These are phyloP conservation scores for Philypnodon macrostomus DNA, from an alignment of 2,797 vertebrate genomes.

Conservation along the genomic window DNA sequence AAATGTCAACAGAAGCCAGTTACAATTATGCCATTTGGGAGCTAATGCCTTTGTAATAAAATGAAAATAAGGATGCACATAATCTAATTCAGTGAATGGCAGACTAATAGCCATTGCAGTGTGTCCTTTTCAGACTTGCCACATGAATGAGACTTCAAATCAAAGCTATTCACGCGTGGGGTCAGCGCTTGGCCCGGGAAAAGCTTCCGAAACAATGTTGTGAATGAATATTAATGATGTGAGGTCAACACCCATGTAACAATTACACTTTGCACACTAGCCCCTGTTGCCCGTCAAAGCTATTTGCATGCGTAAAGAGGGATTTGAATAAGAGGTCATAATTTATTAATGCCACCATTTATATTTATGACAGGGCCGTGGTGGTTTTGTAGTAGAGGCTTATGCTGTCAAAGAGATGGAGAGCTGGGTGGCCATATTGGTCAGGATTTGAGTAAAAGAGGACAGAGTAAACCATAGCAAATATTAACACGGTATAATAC, in stretches of 20 bases:
- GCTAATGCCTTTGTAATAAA: conserved; percentile 16
- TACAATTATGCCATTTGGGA: conserved; percentile 9
- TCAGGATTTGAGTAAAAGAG: neutral
- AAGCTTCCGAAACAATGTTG: conserved; percentile 52
- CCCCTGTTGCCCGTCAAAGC: conserved; percentile 46
- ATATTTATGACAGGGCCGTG: conserved; percentile 64
- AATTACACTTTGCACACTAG: conserved; percentile 57
- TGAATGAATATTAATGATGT: conserved; percentile 66
- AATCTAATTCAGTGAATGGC: conserved; percentile 22
- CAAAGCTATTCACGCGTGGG: conserved; percentile 42
- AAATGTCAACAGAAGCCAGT: conserved; percentile 21
- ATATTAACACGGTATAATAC: no score
- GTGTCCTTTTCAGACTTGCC: conserved; percentile 38
- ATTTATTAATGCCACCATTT: conserved; percentile 73
- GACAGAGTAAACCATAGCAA: neutral
- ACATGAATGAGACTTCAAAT: conserved; percentile 49
- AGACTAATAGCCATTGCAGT: conserved; percentile 1
- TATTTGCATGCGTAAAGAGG: conserved; percentile 70
- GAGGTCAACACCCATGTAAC: conserved; percentile 57
- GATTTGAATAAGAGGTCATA: conserved; percentile 58
- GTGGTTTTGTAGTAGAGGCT: conserved; percentile 25
- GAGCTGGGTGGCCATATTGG: conserved; percentile 22
- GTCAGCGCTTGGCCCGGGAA: conserved; percentile 32
- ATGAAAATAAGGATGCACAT: conserved; percentile 14
- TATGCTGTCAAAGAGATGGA: conserved; percentile 11